Evolutionary conservation across 2,797 vertebrate genomes (phyloP), one percentile per base, ranked within the genome.

Genomic region (Agapornis canus): DNA sequence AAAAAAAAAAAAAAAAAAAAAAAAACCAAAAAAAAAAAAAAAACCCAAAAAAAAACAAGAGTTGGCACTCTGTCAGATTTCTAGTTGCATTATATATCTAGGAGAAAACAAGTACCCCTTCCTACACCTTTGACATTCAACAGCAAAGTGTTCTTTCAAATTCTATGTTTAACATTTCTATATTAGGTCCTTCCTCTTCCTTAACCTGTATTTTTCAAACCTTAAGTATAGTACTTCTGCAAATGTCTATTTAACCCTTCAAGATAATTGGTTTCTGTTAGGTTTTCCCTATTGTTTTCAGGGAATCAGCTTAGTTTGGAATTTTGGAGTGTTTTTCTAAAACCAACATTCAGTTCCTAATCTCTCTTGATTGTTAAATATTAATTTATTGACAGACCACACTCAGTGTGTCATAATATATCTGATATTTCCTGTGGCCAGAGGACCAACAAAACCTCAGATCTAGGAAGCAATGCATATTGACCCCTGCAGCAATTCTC

Each of bases 231-330:
- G 84, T 71, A 92, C 81, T 95, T 92, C 73, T 90, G 48, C 21
- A 84, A 95, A 86, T 68, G 79, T 87, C 90, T 93, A 31, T 82
- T 94, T 94, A 92, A 91, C 84, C 22, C 71, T 73, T 78, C 57
- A 94, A 75, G 78, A 80, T 85, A 94, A 94, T 95, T 96, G 93
- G 93, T 97, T 97, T 95, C 92, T 95, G 49, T 95, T 93, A 63
- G 57, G 35, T 14, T 93, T 84, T 89, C 54, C 25, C 68, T 90
- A 75, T 83, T 92, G 64, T 91, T 94, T 95, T 92, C 18, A 11
- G 45, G 60, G 51, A 93, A 79, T 40, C 13, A 89, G 43, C 45
- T 94, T 77, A 78, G 94, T 65, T 68, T 93, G 92, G 75, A 94
- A 89, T 84, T 88, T 76, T 89, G 2, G 39, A 95, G 82, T 95